Conservation (phyloP, 2,797 vertebrate species). For the Macrochelys suwanniensis region DNA sequence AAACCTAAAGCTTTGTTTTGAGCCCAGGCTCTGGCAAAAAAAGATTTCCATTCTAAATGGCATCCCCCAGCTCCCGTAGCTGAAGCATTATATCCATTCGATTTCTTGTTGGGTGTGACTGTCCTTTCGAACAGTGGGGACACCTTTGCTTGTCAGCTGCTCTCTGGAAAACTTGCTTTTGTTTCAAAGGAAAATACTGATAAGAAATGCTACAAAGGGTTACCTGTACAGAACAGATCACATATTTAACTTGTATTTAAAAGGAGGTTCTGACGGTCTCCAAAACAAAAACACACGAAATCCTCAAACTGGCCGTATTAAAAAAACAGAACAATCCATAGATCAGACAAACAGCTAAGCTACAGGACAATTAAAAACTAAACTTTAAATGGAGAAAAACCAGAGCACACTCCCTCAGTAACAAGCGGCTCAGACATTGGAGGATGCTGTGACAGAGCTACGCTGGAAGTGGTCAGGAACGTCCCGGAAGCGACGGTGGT, state of each 20-base stretch:
- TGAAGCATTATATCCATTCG: neutral
- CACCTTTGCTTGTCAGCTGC: neutral
- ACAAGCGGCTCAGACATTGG: neutral
- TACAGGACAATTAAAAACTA: constrained; percentile 17
- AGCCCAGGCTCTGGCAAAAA: neutral
- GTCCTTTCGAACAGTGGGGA: neutral
- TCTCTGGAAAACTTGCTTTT: neutral
- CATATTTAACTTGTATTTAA: neutral
- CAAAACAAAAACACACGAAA: neutral
- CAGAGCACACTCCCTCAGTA: neutral
- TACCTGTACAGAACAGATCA: neutral
- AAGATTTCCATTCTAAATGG: neutral
- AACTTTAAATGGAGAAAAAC: constrained; percentile 20
- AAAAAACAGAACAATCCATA: neutral
- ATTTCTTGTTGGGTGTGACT: too few relatives aligned
- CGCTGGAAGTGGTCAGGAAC: constrained; percentile 77
- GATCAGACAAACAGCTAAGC: neutral
- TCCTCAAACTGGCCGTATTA: neutral
- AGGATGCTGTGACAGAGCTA: constrained; percentile 37
- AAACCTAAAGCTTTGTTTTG: neutral
- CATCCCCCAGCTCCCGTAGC: neutral
- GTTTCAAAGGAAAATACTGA: neutral
- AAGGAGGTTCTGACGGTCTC: neutral
- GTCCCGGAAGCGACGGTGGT: constrained; percentile 75
- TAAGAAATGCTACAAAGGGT: neutral